Evolutionary conservation across 2,888 invertebrate genomes (phyloP).

Genomic region (Cryptophagus acutangulus): DNA sequence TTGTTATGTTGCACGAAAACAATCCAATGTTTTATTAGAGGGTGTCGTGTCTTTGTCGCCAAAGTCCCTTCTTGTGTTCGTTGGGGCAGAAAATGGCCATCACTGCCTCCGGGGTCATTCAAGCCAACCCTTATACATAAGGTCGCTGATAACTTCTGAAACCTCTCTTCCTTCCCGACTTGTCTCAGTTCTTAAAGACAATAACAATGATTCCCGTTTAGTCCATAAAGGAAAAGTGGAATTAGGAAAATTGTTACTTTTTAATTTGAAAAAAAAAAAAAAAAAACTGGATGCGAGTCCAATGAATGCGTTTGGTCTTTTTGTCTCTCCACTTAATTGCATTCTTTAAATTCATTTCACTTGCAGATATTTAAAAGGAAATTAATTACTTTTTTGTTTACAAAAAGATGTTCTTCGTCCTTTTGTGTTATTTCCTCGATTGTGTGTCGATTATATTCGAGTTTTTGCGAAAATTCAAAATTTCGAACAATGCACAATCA

Average conservation of each 20-base stretch:
- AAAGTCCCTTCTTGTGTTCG: conserved; percentile 38
- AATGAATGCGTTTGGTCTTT: conserved; percentile 15
- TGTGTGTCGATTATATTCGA: too few relatives aligned
- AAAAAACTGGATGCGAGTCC: too few relatives aligned
- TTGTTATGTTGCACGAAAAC: too few relatives aligned
- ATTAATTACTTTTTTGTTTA: conserved; percentile 6
- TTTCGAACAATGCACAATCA: too few relatives aligned
- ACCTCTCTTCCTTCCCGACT: conserved; percentile 16
- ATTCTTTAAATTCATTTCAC: conserved; percentile 21
- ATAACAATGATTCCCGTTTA: conserved; percentile 22
- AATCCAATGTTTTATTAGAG: too few relatives aligned
- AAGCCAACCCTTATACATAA: conserved; percentile 25
- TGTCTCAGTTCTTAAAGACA: conserved; percentile 1
- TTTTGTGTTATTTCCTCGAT: too few relatives aligned
- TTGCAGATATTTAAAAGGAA: conserved; percentile 6
- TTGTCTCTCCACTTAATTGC: conserved; percentile 17
- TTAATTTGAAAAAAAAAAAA: conserved; percentile 21
- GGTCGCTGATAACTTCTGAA: conserved; percentile 23
- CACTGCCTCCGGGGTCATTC: conserved; percentile 39
- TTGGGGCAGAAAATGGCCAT: conserved; percentile 38
- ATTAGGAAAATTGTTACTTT: conserved; percentile 27
- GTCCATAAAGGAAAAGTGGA: too few relatives aligned
- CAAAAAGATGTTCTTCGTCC: too few relatives aligned
- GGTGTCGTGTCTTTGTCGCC: too few relatives aligned
- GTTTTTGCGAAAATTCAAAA: too few relatives aligned